Evolutionary conservation across 2,888 invertebrate species (phyloP).

Genomic region (Clistopyga incitator): DNA sequence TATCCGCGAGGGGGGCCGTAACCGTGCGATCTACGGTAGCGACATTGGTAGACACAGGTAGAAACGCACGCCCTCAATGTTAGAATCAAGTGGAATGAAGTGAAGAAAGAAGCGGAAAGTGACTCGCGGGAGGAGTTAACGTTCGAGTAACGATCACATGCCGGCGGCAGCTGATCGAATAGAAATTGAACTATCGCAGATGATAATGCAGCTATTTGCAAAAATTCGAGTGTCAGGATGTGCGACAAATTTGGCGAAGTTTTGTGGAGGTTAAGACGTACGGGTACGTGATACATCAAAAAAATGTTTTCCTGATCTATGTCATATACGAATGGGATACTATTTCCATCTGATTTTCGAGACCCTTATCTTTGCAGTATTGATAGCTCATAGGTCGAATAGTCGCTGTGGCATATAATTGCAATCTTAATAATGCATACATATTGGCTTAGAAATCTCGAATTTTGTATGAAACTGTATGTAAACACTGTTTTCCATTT

Average conservation of each 20-base stretch:
- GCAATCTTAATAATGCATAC: background rate
- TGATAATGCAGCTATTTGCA: constrained; percentile 75
- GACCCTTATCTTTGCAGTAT: no score
- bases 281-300: no score
- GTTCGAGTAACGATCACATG: constrained; percentile 76
- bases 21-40: constrained; percentile 50
- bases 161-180: constrained; percentile 80
- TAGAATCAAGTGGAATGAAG: constrained; percentile 57
- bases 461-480: no score
- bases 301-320: no score
- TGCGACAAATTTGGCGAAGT: constrained; percentile 41
- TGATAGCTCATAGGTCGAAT: no score
- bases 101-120: constrained; percentile 28
- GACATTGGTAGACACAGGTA: constrained; percentile 47
- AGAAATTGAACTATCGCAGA: constrained; percentile 76
- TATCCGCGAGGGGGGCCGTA: constrained; percentile 81
- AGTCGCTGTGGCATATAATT: no score
- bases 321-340: no score
- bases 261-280: constrained; percentile 27
- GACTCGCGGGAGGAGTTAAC: constrained; percentile 63
- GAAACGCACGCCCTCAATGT: constrained; percentile 63
- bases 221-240: no score
- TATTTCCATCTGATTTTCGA: no score
- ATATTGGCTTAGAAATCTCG: background rate
- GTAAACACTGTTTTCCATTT: no score